Conservation (phyloP, 2,888 invertebrate genomes). For the Hyposoter dolosus region DNA sequence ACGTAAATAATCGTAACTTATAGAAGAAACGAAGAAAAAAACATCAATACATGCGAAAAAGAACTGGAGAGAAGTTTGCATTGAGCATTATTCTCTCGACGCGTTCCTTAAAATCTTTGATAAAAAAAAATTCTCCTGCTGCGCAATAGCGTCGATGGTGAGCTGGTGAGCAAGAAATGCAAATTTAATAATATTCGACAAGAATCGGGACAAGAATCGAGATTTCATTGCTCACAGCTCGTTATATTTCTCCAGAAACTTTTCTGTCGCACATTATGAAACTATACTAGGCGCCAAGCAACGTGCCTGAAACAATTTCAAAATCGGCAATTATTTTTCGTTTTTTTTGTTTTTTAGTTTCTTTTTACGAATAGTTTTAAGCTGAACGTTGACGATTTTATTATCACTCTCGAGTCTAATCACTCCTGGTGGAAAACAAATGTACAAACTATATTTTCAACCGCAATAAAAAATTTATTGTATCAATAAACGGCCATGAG, state of each 20-base stretch:
- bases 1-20: neutral
- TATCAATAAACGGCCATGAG: neutral
- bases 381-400: neutral
- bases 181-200: neutral
- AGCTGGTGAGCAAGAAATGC: conserved; percentile 1
- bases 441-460: conserved; percentile 25
- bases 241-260: neutral
- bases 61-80: neutral
- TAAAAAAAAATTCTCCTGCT: neutral
- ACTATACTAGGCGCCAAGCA: neutral
- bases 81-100: neutral
- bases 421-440: neutral
- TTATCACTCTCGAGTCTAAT: neutral
- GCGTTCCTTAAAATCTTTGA: neutral
- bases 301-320: neutral
- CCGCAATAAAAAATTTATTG: neutral
- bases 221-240: neutral
- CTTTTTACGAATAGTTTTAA: neutral
- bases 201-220: neutral
- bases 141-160: neutral
- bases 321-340: neutral
- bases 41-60: neutral
- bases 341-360: neutral
- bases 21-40: neutral
- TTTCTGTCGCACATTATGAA: neutral